phyloP scores from a whole-genome alignment of 2,888 invertebrate genomes.

The Scaptomyza caliginosa region DNA sequence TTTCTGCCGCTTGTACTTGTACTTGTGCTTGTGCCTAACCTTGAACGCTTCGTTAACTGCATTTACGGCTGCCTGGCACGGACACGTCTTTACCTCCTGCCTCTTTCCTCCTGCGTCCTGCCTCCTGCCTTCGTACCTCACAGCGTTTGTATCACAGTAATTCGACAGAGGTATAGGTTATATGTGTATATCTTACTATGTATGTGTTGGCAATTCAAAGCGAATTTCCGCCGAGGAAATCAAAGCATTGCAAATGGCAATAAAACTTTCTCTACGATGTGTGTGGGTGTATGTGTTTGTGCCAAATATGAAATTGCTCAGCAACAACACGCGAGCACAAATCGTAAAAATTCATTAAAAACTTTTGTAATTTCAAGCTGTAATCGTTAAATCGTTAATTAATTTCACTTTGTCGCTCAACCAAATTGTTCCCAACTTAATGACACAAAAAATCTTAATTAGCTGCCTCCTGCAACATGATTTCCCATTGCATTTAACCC shows the following conservation, averaged over 20 bases:
- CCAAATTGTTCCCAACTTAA: slow-evolving; percentile 18
- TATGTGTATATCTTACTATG: slow-evolving; percentile 1
- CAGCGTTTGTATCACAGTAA: slow-evolving; percentile 20
- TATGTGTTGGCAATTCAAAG: slow-evolving; percentile 29
- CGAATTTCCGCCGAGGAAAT: slow-evolving; percentile 55
- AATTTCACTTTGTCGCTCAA: slow-evolving; percentile 47
- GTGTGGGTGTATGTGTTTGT: slow-evolving; percentile 1
- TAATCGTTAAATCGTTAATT: slow-evolving; percentile 58
- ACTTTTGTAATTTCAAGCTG: slow-evolving; percentile 62
- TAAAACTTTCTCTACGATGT: slow-evolving; percentile 39
- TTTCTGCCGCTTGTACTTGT: slow-evolving; percentile 6
- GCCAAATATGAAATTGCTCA: slow-evolving; percentile 28
- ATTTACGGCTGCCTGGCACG: slow-evolving; percentile 51
- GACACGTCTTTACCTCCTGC: slow-evolving; percentile 11
- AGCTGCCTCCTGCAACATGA: slow-evolving; percentile 9
- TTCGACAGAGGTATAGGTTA: slow-evolving; percentile 22
- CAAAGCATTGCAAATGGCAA: slow-evolving; percentile 53
- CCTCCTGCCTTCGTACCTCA: slow-evolving; percentile 19
- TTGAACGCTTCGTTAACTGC: slow-evolving; percentile 76
- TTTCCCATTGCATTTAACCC: slow-evolving; percentile 26
- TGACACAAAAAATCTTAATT: slow-evolving; percentile 23
- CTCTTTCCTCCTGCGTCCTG: slow-evolving; percentile 8
- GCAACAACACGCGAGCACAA: slow-evolving; percentile 13
- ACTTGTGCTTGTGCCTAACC: slow-evolving; percentile 47
- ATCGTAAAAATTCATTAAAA: slow-evolving; percentile 66